Evolutionary conservation across 2,113 vertebrate genomes (phyloP).

Genomic region (Irena cyanogastra): DNA sequence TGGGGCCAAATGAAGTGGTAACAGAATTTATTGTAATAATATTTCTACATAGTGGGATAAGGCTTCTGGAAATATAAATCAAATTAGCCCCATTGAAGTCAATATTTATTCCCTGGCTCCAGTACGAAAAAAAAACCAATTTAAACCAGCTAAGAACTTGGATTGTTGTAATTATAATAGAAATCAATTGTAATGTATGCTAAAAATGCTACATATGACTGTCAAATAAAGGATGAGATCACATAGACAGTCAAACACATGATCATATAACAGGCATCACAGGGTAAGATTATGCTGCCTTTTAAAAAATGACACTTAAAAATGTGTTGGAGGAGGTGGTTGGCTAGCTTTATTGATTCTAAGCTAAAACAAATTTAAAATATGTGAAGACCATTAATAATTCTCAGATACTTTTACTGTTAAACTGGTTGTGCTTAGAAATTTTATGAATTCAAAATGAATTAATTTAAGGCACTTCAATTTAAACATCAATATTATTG

Average conservation of each 20-base stretch:
- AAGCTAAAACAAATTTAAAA: not conserved
- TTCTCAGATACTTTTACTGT: not conserved
- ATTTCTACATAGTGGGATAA: not conserved
- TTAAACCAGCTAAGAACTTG: not conserved
- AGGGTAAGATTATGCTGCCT: not conserved
- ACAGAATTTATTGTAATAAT: not conserved
- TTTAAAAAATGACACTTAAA: not conserved
- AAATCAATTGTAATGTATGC: not conserved
- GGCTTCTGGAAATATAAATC: not conserved
- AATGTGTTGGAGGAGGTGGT: not conserved
- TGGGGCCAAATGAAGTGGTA: not conserved
- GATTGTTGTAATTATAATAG: not conserved
- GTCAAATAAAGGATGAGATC: not conserved
- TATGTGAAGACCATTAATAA: not conserved
- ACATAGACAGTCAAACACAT: not conserved
- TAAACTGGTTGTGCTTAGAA: not conserved
- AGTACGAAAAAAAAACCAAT: not conserved
- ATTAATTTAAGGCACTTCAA: not conserved
- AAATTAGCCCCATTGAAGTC: not conserved
- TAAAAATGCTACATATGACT: not conserved
- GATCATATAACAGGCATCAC: not conserved
- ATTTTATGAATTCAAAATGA: not conserved
- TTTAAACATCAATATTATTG: not conserved
- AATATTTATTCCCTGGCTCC: not conserved
- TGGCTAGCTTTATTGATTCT: not conserved